phyloP scores from a whole-genome alignment of 2,113 vertebrate genomes.

The Acrocephalus kingi region DNA sequence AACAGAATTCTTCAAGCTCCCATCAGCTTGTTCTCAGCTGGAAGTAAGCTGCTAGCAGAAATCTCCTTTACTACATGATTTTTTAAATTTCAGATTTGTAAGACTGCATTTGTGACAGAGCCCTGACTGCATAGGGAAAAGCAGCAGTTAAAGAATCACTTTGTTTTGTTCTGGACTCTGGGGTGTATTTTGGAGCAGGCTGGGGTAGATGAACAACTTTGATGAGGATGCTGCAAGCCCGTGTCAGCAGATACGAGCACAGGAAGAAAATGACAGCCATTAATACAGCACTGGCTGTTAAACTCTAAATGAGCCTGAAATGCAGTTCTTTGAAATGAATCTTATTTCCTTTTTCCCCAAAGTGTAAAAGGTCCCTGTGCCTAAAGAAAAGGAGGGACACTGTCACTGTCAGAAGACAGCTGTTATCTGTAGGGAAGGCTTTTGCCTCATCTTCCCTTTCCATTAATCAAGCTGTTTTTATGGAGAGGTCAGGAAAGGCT shows the following conservation, averaged over 20 bases:
- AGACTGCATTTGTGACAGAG: background rate
- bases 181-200: conserved; percentile 19
- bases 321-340: conserved; percentile 20
- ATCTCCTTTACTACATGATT: background rate
- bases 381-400: background rate
- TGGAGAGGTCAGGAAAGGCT: background rate
- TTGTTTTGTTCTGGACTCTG: background rate
- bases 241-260: background rate
- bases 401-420: background rate
- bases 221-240: background rate
- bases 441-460: background rate
- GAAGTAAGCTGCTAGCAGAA: conserved; percentile 15
- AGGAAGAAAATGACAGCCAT: conserved; percentile 14
- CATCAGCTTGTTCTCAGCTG: background rate
- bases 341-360: background rate
- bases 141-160: conserved; percentile 9
- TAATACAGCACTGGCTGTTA: conserved; percentile 37
- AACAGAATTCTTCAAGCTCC: background rate
- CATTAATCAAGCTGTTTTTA: background rate
- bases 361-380: background rate
- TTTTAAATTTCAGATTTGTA: conserved; percentile 9
- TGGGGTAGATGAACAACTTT: background rate
- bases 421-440: background rate
- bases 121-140: background rate
- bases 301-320: conserved; percentile 46